Evolutionary conservation across 2,797 vertebrate species (phyloP).

Genomic region (Ispidina picta): DNA sequence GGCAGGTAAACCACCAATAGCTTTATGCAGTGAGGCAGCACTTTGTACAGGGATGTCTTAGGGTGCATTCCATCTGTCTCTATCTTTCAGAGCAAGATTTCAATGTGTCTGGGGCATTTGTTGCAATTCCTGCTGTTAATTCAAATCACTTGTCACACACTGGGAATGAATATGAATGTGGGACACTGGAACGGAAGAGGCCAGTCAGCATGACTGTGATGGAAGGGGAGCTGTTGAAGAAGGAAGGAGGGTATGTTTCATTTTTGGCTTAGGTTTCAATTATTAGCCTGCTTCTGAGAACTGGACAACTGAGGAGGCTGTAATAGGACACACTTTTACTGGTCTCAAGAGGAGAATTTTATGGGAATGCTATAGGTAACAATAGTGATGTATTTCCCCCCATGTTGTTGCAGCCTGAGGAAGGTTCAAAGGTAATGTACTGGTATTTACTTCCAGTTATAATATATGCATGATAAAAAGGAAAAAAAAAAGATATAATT

Average conservation of each 20-base stretch:
- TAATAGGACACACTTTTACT: not conserved
- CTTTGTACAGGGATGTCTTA: not conserved
- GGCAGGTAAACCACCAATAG: not conserved
- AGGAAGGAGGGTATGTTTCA: slow-evolving; percentile 87
- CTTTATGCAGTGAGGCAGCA: not conserved
- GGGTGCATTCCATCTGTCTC: not conserved
- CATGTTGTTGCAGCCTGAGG: slow-evolving; percentile 59
- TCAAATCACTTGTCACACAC: slow-evolving; percentile 88
- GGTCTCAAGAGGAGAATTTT: not conserved
- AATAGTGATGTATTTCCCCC: slow-evolving; percentile 29
- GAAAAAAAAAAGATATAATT: not conserved
- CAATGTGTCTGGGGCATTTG: slow-evolving; percentile 94
- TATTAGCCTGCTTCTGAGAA: not conserved
- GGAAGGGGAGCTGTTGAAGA: slow-evolving; percentile 88
- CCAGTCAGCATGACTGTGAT: slow-evolving; percentile 90
- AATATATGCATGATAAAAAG: not conserved
- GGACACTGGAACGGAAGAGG: slow-evolving; percentile 91
- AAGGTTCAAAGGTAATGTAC: slow-evolving; percentile 61
- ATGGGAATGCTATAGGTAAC: not conserved
- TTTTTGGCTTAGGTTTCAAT: not conserved
- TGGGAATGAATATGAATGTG: slow-evolving; percentile 84
- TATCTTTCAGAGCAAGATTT: slow-evolving; percentile 90
- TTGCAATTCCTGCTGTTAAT: slow-evolving; percentile 82
- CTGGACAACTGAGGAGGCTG: not conserved
- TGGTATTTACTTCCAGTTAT: not conserved